A percentile compares a stretch with the other conserved stretches of the same genome.
Conservation (phyloP, 2,888 invertebrate genomes). For the Ormyrus thymus region DNA sequence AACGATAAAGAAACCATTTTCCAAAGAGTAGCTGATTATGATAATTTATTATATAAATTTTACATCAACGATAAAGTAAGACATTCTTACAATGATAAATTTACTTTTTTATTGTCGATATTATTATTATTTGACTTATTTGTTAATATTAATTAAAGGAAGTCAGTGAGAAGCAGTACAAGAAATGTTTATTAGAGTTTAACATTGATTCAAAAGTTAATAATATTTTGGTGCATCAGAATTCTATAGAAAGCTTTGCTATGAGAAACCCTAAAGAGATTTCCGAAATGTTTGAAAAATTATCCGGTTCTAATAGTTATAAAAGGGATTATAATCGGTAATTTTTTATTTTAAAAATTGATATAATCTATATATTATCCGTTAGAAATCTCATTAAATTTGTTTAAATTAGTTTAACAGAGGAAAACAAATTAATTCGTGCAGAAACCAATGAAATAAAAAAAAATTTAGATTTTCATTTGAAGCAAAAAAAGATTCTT, state of each 20-base stretch:
- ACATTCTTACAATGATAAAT: background rate
- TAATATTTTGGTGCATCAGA: constrained; percentile 98
- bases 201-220: constrained; percentile 75
- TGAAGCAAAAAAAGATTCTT: background rate
- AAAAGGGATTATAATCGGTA: constrained; percentile 92
- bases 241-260: constrained; percentile 96
- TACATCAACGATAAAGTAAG: constrained; percentile 14
- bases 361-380: background rate
- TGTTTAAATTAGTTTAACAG: constrained; percentile 16
- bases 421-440: background rate
- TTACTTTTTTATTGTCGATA: background rate
- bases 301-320: constrained; percentile 94
- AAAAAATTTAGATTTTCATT: constrained; percentile 15
- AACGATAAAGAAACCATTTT: constrained; percentile 25
- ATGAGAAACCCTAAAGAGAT: constrained; percentile 98
- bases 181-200: constrained; percentile 77
- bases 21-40: constrained; percentile 29
- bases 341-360: background rate
- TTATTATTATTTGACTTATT: background rate
- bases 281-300: constrained; percentile 95
- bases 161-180: constrained; percentile 89
- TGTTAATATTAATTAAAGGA: constrained; percentile 38
- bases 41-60: constrained; percentile 8
- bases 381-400: background rate
- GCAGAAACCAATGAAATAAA: background rate